Evolutionary conservation across 2,113 vertebrate species (phyloP).

Genomic region (Leuciscus idus): DNA sequence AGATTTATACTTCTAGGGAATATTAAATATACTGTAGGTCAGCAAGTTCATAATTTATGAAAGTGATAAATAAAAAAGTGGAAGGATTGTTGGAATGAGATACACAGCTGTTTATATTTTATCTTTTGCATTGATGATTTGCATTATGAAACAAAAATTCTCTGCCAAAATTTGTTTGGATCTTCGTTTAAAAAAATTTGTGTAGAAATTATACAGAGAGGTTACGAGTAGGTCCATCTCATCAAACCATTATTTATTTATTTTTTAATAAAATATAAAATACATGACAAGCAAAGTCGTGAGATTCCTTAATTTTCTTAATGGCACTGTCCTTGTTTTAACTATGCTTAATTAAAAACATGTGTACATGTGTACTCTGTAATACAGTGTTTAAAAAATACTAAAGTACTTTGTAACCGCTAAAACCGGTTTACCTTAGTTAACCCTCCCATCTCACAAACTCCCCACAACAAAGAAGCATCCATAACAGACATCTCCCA

Average conservation of each 20-base stretch:
- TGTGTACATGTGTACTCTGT: neutral
- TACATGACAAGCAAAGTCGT: neutral
- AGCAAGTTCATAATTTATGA: neutral
- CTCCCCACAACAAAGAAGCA: conserved; percentile 37
- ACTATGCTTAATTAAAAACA: too few species aligned
- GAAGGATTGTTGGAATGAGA: neutral
- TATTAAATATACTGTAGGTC: neutral
- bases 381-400: neutral
- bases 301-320: neutral
- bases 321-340: neutral
- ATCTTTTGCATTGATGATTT: neutral
- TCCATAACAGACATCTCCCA: conserved; percentile 15
- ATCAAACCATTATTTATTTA: too few species aligned
- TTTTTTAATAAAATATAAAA: neutral
- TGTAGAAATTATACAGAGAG: neutral
- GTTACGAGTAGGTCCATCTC: neutral
- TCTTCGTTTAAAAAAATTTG: neutral
- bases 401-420: neutral
- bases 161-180: neutral
- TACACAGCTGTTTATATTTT: neutral
- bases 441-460: conserved; percentile 41
- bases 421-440: neutral
- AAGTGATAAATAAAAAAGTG: too few species aligned
- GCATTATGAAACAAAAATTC: neutral
- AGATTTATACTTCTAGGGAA: neutral